phyloP scores from a whole-genome alignment of 2,113 vertebrate species.

The Chrysemys picta region DNA sequence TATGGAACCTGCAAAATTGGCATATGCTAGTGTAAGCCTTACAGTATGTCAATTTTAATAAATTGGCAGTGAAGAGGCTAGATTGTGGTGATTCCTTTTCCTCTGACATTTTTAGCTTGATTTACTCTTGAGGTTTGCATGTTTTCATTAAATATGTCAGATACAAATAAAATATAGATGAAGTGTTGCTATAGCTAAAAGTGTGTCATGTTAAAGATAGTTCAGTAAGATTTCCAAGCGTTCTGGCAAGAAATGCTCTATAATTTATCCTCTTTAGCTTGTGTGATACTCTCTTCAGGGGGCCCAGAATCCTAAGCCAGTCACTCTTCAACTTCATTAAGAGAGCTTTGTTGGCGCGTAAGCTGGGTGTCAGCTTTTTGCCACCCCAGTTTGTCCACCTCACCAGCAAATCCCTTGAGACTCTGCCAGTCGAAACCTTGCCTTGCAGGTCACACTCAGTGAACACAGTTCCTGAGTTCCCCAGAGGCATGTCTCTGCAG shows the following conservation, averaged over 20 bases:
- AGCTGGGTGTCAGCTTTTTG: neutral
- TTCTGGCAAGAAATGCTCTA: rapidly evolving
- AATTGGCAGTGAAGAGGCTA: neutral
- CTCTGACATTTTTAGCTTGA: neutral
- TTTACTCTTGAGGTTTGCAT: neutral
- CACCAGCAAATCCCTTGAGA: neutral
- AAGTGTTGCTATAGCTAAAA: neutral
- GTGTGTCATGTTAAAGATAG: neutral
- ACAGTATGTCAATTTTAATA: neutral
- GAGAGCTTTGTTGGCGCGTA: neutral
- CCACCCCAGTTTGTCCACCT: neutral
- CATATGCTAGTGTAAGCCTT: neutral
- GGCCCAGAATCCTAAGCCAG: neutral
- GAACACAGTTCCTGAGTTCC: neutral
- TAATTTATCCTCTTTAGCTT: neutral
- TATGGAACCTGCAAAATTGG: neutral
- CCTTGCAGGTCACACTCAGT: neutral
- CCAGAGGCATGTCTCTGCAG: neutral
- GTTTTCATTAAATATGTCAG: neutral
- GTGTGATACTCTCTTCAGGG: neutral
- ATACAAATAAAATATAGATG: neutral
- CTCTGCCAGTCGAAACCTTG: neutral
- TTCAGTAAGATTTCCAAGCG: neutral
- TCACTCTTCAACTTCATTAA: neutral
- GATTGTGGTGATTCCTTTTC: neutral